These are phyloP conservation scores for Psephotus haematonotus DNA, from an alignment of 2,113 vertebrate species.

Conservation along the genomic window DNA sequence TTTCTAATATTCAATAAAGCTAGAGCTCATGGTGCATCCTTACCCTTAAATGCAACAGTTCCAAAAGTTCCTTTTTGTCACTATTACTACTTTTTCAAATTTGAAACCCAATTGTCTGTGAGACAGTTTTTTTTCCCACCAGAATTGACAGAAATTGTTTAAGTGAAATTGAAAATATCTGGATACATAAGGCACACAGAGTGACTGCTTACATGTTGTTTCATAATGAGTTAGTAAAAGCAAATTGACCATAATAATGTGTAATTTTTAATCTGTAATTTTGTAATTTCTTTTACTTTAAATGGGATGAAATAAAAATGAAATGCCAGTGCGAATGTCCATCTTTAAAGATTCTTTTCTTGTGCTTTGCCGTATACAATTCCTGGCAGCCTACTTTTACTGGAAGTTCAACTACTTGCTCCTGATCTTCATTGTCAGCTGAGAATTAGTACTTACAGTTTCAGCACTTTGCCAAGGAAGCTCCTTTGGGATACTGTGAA, in stretches of 20 bases:
- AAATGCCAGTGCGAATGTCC: neutral
- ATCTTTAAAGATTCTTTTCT: neutral
- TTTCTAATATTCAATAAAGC: neutral
- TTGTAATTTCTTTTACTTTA: neutral
- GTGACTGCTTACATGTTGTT: neutral
- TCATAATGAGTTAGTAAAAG: neutral
- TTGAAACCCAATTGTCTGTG: neutral
- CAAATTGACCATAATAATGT: neutral
- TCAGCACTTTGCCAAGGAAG: slow-evolving; percentile 40
- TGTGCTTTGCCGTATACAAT: neutral
- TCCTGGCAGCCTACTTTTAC: neutral
- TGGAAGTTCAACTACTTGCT: neutral
- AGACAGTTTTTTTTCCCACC: neutral
- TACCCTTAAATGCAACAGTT: neutral
- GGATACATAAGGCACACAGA: neutral
- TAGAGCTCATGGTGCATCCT: neutral
- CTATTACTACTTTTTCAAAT: neutral
- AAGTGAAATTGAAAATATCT: neutral
- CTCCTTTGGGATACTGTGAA: slow-evolving; percentile 1
- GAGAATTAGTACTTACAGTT: slow-evolving; percentile 3
- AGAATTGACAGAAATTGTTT: neutral
- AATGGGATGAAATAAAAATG: neutral
- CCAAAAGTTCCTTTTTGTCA: neutral
- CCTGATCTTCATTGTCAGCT: slow-evolving; percentile 4
- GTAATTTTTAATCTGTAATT: neutral